Evolutionary conservation across 2,113 vertebrate species (phyloP).

Genomic region (Mesitornis unicolor): DNA sequence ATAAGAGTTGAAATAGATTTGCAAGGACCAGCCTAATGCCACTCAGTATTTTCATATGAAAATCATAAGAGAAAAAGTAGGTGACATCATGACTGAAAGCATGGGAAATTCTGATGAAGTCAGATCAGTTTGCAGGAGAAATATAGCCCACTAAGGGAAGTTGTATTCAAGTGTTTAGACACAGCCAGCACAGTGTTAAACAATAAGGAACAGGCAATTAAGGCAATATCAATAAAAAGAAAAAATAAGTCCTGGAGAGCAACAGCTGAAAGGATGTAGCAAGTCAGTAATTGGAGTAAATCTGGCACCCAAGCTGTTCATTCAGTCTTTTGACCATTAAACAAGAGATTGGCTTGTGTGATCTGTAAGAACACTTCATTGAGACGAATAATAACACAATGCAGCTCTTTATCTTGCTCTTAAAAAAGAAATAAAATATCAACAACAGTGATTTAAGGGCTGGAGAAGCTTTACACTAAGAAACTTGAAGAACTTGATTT

Average conservation of each 20-base stretch:
- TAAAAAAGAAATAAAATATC: background rate
- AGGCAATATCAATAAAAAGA: background rate
- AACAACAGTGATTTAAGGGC: background rate
- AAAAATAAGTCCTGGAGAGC: background rate
- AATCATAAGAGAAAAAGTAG: background rate
- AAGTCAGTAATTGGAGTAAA: background rate
- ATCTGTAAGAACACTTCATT: background rate
- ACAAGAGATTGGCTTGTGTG: background rate
- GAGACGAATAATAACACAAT: background rate
- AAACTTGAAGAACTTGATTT: background rate
- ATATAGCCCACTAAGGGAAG: background rate
- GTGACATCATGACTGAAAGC: background rate
- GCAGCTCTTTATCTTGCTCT: background rate
- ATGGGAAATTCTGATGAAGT: background rate
- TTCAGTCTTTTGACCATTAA: background rate
- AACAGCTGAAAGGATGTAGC: background rate
- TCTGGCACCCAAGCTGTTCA: background rate
- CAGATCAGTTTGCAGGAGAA: background rate
- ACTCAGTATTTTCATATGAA: background rate
- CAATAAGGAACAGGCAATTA: background rate
- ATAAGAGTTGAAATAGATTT: background rate
- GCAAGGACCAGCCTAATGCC: background rate
- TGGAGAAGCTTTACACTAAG: background rate
- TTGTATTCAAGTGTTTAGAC: background rate
- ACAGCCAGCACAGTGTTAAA: background rate